Evolutionary conservation across 2,888 invertebrate species (phyloP).

Genomic region (Hedychridium roseum): DNA sequence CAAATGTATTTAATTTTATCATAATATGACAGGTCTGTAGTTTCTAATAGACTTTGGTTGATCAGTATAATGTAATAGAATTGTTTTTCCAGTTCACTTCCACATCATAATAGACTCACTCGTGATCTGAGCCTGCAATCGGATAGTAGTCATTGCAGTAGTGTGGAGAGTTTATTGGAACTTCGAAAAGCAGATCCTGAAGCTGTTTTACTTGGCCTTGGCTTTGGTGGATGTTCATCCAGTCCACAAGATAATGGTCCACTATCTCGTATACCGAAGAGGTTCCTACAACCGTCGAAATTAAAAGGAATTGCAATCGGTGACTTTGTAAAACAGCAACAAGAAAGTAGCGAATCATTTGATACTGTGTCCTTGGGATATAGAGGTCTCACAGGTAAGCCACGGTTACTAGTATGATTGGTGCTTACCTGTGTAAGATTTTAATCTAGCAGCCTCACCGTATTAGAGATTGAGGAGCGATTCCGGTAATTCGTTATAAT

Average conservation of each 20-base stretch:
- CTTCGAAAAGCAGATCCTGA: slow-evolving; percentile 89
- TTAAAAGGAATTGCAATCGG: slow-evolving; percentile 80
- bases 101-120: slow-evolving; percentile 44
- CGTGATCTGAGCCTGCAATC: slow-evolving; percentile 62
- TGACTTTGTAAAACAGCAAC: slow-evolving; percentile 78
- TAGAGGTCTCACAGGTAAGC: slow-evolving; percentile 75
- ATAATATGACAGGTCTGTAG: neutral
- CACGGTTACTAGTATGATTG: neutral
- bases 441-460: too few relatives aligned
- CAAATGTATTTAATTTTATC: neutral
- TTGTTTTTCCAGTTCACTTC: slow-evolving; percentile 39
- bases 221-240: slow-evolving; percentile 76
- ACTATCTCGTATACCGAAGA: slow-evolving; percentile 80
- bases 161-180: slow-evolving; percentile 84
- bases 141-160: slow-evolving; percentile 74
- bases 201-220: slow-evolving; percentile 82
- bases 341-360: slow-evolving; percentile 75
- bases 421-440: too few relatives aligned
- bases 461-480: too few relatives aligned
- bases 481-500: slow-evolving; percentile 7
- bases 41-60: neutral
- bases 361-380: slow-evolving; percentile 81
- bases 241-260: slow-evolving; percentile 69
- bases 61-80: too few relatives aligned
- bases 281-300: slow-evolving; percentile 84